These are phyloP conservation scores for Burhinus oedicnemus DNA, from an alignment of 2,113 vertebrate genomes.

Conservation along the genomic window DNA sequence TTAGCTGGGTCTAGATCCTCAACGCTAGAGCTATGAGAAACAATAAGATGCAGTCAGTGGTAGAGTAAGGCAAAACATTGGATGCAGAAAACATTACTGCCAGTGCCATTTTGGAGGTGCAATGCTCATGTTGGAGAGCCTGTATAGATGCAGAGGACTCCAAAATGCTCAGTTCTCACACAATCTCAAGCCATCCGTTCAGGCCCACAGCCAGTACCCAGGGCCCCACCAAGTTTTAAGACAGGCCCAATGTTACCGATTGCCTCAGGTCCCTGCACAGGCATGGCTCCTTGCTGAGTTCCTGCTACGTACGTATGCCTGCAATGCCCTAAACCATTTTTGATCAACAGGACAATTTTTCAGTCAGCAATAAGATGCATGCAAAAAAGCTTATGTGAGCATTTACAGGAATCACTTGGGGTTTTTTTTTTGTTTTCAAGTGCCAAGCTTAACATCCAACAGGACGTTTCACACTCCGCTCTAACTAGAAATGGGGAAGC, in stretches of 20 bases:
- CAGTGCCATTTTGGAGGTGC: not conserved
- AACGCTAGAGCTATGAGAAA: not conserved
- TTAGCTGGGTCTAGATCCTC: not conserved
- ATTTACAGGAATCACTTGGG: not conserved
- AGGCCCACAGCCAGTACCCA: not conserved
- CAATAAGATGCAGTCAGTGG: not conserved
- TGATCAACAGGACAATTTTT: not conserved
- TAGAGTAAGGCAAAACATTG: not conserved
- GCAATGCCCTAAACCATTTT: not conserved
- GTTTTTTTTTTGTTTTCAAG: not conserved
- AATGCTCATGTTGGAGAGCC: not conserved
- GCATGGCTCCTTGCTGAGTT: not conserved
- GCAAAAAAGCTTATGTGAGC: not conserved
- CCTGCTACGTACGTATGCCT: not conserved
- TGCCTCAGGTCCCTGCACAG: not conserved
- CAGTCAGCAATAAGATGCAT: not conserved
- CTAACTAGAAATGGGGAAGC: not conserved
- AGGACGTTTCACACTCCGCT: not conserved
- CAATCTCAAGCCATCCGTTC: not conserved
- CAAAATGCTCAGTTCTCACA: not conserved
- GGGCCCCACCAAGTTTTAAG: not conserved
- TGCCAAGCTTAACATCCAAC: not conserved
- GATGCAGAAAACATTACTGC: not conserved
- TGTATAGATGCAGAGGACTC: not conserved
- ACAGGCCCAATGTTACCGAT: accelerated